Conservation (phyloP, 2,888 invertebrate species). For the Drosophila ezoana region DNA sequence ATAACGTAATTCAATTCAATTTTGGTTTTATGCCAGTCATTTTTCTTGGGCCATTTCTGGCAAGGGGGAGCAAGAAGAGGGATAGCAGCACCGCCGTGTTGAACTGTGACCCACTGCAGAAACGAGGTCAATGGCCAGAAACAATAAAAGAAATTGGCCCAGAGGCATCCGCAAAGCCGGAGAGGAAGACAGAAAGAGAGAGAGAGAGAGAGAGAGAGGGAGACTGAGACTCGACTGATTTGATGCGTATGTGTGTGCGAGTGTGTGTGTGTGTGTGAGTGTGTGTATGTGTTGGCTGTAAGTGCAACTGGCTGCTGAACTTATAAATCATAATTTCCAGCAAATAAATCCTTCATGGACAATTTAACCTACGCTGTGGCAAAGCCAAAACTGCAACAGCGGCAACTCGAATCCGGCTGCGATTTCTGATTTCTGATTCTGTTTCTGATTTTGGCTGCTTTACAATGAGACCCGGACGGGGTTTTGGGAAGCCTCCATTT, state of each 20-base stretch:
- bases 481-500: conserved; percentile 9
- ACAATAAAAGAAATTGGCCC: conserved; percentile 57
- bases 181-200: neutral
- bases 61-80: no score
- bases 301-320: conserved; percentile 65
- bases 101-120: conserved; percentile 46
- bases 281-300: conserved; percentile 45
- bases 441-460: conserved; percentile 46
- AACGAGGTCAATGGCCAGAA: conserved; percentile 65
- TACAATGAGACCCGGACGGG: conserved; percentile 24
- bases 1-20: conserved; percentile 59
- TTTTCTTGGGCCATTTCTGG: conserved; percentile 29
- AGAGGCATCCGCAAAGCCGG: conserved; percentile 16
- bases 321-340: conserved; percentile 78
- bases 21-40: conserved; percentile 39
- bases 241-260: conserved; percentile 3
- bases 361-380: conserved; percentile 66
- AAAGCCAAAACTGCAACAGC: conserved; percentile 63
- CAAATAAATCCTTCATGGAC: conserved; percentile 78
- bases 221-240: conserved; percentile 12
- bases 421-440: conserved; percentile 22
- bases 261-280: conserved; percentile 29
- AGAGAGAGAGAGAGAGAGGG: neutral
- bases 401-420: conserved; percentile 46
- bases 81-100: conserved; percentile 1